phyloP scores from a whole-genome alignment of 1,140 invertebrate genomes.

The Drosophila carrolli region DNA sequence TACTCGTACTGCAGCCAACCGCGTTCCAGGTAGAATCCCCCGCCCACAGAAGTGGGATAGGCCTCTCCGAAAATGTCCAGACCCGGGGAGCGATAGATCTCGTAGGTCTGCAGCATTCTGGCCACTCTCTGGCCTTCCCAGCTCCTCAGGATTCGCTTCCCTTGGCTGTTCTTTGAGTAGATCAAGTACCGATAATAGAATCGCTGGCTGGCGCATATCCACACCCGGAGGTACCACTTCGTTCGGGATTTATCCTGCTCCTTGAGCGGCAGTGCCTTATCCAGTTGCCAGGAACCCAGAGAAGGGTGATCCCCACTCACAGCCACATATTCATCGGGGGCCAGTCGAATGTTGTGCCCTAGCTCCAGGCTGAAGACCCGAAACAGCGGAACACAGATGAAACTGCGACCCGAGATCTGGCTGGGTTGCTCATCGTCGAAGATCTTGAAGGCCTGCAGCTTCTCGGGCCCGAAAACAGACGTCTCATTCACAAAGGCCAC shows the following conservation, averaged over 20 bases:
- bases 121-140: conserved; percentile 93
- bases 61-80: conserved; percentile 88
- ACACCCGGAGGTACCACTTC: conserved; percentile 63
- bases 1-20: conserved; percentile 90
- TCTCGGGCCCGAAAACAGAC: conserved; percentile 51
- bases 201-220: conserved; percentile 88
- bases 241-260: conserved; percentile 39
- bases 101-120: conserved; percentile 77
- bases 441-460: conserved; percentile 60
- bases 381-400: conserved; percentile 74
- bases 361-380: conserved; percentile 70
- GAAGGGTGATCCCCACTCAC: conserved; percentile 82
- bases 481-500: conserved; percentile 51
- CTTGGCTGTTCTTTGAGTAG: conserved; percentile 86
- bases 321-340: conserved; percentile 83
- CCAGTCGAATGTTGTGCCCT: conserved; percentile 22
- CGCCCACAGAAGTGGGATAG: conserved; percentile 86
- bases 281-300: conserved; percentile 85
- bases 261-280: conserved; percentile 79
- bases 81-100: conserved; percentile 83
- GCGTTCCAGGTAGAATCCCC: conserved; percentile 87
- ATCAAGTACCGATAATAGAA: conserved; percentile 93
- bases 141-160: conserved; percentile 88
- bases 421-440: conserved; percentile 58
- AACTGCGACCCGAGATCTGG: conserved; percentile 59